Base-by-base conservation (phyloP, 2,797 vertebrate species). In the Melopsittacus undulatus region DNA sequence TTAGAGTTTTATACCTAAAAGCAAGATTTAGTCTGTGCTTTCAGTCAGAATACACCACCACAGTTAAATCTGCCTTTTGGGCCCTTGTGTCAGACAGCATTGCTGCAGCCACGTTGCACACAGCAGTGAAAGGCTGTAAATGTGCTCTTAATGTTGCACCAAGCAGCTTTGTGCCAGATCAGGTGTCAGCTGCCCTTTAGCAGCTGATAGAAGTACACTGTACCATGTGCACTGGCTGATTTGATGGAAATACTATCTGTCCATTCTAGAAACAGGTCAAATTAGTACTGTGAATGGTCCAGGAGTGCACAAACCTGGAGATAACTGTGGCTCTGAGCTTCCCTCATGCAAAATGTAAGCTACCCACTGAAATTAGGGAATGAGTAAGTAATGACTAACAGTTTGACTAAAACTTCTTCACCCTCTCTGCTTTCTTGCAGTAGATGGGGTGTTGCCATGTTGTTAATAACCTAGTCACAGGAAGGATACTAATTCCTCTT, bases 221-320 rank as follows among this genome's bases (percentile, higher is more conserved):
- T 77, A 36, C 72, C 32, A 4, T 19, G 45, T 62, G 64, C 8
- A 19, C 27, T 59, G 48, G 62, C 83, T 94, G 48, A 90, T 93
- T 86, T 66, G 83, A 54, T 86, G 36, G 80, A 76, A 91, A 78
- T 72, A 14, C 91, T 94, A 91, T 72, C 52, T 78, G 69, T 52
- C 69, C 62, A 6, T 94, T 89, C 36, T 40, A 67, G 75, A 85
- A 89, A 64, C 57, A 49, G 75, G 92, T 68, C 64, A 45, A 7
- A 38, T 81, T 66, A 51, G 52, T 24, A 15, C 32, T 42, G 18
- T 61, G 48, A 0, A 0, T 59, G 46, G 79, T 70, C 46, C 51
- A 32, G 72, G 51, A 74, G 43, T 10, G 26, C 64, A 16, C 32
- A n/a, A 11, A 78, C 68, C 32, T 72, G 84, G 64, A 87, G 57